phyloP scores from a whole-genome alignment of 2,113 vertebrate species.

The Panthera uncia region DNA sequence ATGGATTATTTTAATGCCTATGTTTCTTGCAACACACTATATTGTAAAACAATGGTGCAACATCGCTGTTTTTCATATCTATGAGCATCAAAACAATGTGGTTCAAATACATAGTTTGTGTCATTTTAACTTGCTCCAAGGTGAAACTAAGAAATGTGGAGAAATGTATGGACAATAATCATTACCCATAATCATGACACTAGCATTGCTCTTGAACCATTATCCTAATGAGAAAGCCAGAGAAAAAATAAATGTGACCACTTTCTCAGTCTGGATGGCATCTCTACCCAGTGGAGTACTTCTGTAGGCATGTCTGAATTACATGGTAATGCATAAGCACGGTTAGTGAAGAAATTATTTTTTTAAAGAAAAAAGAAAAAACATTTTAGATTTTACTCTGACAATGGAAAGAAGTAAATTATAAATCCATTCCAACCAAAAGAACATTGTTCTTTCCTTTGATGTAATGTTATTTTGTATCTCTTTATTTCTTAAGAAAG shows the following conservation, averaged over 20 bases:
- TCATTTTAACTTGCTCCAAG: not conserved
- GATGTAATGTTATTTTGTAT: not conserved
- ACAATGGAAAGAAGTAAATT: conserved; percentile 49
- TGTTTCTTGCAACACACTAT: not conserved
- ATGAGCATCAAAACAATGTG: not conserved
- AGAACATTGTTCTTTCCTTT: not conserved
- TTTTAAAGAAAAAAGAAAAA: not conserved
- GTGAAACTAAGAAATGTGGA: not conserved
- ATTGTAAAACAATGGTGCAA: not conserved
- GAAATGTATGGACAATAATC: not conserved
- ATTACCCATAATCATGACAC: not conserved
- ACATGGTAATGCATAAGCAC: not conserved
- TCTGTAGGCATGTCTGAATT: not conserved
- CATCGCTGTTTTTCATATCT: not conserved
- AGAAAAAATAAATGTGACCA: not conserved
- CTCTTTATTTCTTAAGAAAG: conserved; percentile 42
- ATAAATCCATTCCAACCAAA: conserved; percentile 38
- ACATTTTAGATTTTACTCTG: conserved; percentile 17
- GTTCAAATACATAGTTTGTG: not conserved
- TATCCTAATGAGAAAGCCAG: not conserved
- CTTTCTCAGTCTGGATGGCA: not conserved
- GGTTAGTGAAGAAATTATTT: not conserved
- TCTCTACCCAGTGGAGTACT: not conserved
- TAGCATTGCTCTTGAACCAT: not conserved
- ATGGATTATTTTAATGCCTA: not conserved